Evolutionary conservation across 2,888 invertebrate genomes (phyloP).

Genomic region (Coelogynopora nodosa): DNA sequence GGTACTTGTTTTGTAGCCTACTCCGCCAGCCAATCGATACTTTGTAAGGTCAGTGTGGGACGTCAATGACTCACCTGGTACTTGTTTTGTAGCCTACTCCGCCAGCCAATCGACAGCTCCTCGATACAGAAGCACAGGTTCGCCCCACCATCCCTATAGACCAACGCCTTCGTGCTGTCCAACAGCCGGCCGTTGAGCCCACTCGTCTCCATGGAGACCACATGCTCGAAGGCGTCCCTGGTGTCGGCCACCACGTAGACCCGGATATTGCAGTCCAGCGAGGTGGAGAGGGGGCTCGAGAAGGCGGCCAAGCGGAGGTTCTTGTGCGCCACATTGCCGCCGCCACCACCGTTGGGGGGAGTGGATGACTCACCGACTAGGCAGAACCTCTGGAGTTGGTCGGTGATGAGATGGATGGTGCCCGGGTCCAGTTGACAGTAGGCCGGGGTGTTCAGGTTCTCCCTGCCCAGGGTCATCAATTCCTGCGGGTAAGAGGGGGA

Average conservation of each 20-base stretch:
- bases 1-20: conserved; percentile 25
- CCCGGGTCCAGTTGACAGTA: conserved; percentile 86
- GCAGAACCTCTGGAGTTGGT: conserved; percentile 81
- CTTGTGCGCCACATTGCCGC: conserved; percentile 69
- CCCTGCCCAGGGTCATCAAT: conserved; percentile 73
- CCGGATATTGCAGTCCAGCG: conserved; percentile 72
- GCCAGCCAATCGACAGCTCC: conserved; percentile 83
- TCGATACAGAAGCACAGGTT: conserved; percentile 82
- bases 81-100: conserved; percentile 62
- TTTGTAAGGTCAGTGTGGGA: no score
- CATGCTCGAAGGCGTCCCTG: conserved; percentile 77
- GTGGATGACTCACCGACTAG: conserved; percentile 81
- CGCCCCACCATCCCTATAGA: conserved; percentile 81
- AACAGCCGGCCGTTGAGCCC: conserved; percentile 76
- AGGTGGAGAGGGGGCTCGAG: conserved; percentile 65
- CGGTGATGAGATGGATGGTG: conserved; percentile 80
- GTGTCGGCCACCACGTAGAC: conserved; percentile 90
- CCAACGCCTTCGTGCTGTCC: conserved; percentile 80
- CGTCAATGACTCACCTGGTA: background rate
- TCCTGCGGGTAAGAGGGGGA: no score
- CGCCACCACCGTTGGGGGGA: conserved; percentile 62
- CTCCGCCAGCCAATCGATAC: conserved; percentile 82
- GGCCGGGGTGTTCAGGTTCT: conserved; percentile 81
- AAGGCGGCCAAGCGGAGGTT: conserved; percentile 82
- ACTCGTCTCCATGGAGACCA: conserved; percentile 61